These are phyloP conservation scores for Dufourea novaeangliae DNA, from an alignment of 1,140 invertebrate species.

Conservation along the genomic window DNA sequence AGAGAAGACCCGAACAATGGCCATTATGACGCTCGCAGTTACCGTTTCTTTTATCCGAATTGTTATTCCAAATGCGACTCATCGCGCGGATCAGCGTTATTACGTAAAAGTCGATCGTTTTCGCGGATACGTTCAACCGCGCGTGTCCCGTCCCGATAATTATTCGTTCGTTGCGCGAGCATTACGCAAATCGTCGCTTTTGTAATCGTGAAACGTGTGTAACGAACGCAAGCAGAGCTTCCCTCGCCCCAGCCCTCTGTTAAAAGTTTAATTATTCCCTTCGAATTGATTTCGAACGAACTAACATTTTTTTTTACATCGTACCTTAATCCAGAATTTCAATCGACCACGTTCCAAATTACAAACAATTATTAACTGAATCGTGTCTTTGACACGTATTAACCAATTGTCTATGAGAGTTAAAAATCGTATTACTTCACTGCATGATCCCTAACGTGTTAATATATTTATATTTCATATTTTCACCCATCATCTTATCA, in stretches of 20 bases:
- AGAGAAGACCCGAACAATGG: not conserved
- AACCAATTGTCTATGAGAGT: no score
- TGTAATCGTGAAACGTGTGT: not conserved
- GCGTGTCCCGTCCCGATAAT: conserved; percentile 19
- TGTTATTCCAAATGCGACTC: conserved; percentile 24
- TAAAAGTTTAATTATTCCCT: not conserved
- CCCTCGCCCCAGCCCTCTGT: not conserved
- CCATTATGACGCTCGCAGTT: not conserved
- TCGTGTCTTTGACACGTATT: no score
- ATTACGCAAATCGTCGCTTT: no score
- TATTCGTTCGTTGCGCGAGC: not conserved
- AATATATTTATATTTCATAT: no score
- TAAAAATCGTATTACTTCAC: no score
- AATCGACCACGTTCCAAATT: no score
- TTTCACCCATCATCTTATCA: no score
- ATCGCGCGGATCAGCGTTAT: not conserved
- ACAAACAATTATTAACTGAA: no score
- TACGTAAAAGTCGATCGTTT: conserved; percentile 39
- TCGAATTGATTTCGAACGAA: not conserved
- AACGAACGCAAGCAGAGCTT: not conserved
- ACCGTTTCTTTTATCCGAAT: not conserved
- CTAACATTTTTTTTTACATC: no score
- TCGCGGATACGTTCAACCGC: conserved; percentile 4
- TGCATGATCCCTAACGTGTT: no score
- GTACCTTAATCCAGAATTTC: no score